Percentiles rank a stretch among this genome's conserved stretches.
Evolutionary conservation across 2,888 invertebrate species (phyloP).

Genomic region (Petrolisthes cinctipes): DNA sequence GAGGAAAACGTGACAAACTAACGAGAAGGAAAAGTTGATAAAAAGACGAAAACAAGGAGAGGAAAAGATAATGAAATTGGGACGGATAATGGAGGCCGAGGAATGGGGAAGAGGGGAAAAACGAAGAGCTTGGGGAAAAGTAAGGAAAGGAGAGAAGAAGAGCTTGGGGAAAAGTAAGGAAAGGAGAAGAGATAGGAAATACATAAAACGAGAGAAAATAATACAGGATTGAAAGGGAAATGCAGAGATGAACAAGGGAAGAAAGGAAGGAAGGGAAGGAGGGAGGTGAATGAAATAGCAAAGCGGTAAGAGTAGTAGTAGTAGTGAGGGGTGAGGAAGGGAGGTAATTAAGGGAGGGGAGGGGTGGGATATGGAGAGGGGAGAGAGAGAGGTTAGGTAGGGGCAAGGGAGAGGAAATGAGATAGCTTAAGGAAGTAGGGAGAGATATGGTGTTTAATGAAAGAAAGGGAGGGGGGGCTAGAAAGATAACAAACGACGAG

Average conservation of each 20-base stretch:
- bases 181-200: background rate
- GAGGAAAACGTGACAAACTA: no score
- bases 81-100: conserved; percentile 8
- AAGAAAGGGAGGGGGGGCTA: background rate
- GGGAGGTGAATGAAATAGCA: background rate
- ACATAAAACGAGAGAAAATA: background rate
- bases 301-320: background rate
- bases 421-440: background rate
- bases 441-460: background rate
- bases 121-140: background rate
- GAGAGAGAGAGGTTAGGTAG: conserved; percentile 7
- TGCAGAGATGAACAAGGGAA: background rate
- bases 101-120: background rate
- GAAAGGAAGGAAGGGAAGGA: background rate
- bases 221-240: background rate
- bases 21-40: no score
- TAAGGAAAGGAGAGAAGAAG: background rate
- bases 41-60: no score
- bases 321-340: background rate
- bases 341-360: conserved; percentile 1
- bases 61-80: background rate
- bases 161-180: no score
- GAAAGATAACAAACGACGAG: background rate
- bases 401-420: conserved; percentile 7
- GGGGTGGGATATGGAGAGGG: conserved; percentile 4